Base-by-base conservation (phyloP, 2,888 invertebrate species). In the Yponomeuta plumbellus region DNA sequence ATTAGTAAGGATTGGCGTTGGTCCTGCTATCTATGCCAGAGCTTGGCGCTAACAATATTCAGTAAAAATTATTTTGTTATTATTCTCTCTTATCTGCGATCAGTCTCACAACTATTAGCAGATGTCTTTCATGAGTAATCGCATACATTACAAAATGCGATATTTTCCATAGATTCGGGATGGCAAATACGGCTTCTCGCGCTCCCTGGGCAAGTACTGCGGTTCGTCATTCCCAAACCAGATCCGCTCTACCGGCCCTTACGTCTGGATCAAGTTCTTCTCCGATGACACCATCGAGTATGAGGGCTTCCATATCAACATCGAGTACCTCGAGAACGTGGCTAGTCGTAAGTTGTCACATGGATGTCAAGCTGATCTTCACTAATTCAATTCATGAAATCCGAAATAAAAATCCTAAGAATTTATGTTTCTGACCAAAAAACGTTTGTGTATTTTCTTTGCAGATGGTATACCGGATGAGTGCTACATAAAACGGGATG, bases 241-340 rank as follows among this genome's bases (percentile, higher is more conserved):
- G 58, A 76, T 88, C 62, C 82, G 75, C 1, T 84, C 88, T 0
- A 80, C 84, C 0, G 88, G 90, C 0, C 88, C 86, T 0, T 74
- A 80, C 68, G 80, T 82, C 0, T 91, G 90, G 90, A 70, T 88
- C 0, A 78, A 80, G 17, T 84, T 80, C 65, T 71, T 73, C 40
- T 84, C 86, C 0, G 86, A 86, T 44, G 88, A 88, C 22, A 90
- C 87, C 2, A 90, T 91, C 22, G 90, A 91, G 34, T 91, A 91
- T 57, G 86, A 87, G 6, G 91, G 91, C 0, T 91, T 91, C 69
- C 80, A 80, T n/a, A 90, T 91, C 57, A 76, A 78, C 13, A 75
- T 80, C 6, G 73, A 72, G 2, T 74, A 76, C 26, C 72, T 75
- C 40, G 68, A 71, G 0, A 73, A 70, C 13, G 69, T 71, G 1